A percentile compares a stretch with the other conserved stretches of the same genome.
phyloP scores from a whole-genome alignment of 2,797 vertebrate species.

The Pangasius djambal region DNA sequence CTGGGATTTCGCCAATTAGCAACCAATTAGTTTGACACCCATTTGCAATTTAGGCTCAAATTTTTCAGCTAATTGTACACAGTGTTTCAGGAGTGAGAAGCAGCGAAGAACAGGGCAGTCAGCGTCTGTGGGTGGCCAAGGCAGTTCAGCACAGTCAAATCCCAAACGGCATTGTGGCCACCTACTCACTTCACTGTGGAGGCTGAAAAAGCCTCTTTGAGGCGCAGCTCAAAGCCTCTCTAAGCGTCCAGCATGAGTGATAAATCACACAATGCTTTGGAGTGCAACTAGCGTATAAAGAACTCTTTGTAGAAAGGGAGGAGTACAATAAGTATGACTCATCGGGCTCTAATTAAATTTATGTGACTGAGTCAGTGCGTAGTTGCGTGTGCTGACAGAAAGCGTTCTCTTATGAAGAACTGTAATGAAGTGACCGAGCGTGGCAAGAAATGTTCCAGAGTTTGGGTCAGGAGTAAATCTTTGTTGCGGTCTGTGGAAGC shows the following conservation, averaged over 20 bases:
- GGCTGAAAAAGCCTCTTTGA: not conserved
- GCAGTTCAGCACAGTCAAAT: not conserved
- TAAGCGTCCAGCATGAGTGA: slow-evolving; percentile 15
- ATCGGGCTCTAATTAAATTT: not conserved
- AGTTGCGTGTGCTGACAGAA: not conserved
- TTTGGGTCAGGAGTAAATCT: not conserved
- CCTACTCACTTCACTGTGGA: not conserved
- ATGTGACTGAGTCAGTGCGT: not conserved
- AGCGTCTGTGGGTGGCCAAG: not conserved
- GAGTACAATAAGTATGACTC: not conserved
- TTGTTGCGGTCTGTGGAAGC: not conserved
- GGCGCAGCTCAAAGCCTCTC: not conserved
- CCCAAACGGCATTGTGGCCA: slow-evolving; percentile 5
- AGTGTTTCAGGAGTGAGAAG: not conserved
- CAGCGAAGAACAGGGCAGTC: not conserved
- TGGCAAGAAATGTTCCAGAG: not conserved
- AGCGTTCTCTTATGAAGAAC: not conserved
- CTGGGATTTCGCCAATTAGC: not conserved
- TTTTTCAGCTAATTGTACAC: not conserved
- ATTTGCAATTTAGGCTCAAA: not conserved
- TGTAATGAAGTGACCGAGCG: not conserved
- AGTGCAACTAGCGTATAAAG: not conserved
- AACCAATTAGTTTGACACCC: too few species aligned
- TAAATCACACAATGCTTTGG: slow-evolving; percentile 26
- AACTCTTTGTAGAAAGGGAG: slow-evolving; percentile 13